Base-by-base conservation (phyloP, 2,797 vertebrate species). In the Bucorvus abyssinicus region DNA sequence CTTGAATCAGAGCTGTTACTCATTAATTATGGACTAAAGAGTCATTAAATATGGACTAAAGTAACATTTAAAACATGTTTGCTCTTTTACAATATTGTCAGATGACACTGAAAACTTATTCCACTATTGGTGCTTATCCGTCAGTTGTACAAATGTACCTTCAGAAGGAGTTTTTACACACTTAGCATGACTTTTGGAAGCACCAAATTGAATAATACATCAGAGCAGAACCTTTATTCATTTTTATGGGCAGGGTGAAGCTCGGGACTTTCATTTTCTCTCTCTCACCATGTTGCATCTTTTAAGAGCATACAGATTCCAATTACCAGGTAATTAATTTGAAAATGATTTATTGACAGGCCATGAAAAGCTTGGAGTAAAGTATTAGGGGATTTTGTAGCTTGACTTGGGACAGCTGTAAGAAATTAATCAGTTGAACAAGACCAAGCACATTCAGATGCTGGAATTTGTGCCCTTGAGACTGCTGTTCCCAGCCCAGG, bases 401-500 rank as follows among this genome's bases (percentile, higher is more conserved):
- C 79, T 70, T 69, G 17, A 61, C 70, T 91, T 74, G 74, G 77
- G 91, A 86, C 91, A 91, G 83, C 73, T 93, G 89, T 79, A 93
- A 79, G 91, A 93, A 97, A 96, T 96, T 92, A 96, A 96, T 96
- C 85, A 73, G 95, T 30, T 82, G 89, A 94, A 97, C 94, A 96
- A 97, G 95, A 96, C 95, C 94, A 96, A 96, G 94, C 95, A 96
- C 94, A 97, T 97, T 95, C 94, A 96, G 80, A 49, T 12, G 6
- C 63, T 96, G 95, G 95, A 96, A 97, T 97, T 95, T 92, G 95
- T 95, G 96, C 96, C 96, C 95, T 96, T 97, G 95, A 96, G 94
- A 95, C 89, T 93, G 95, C 90, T 95, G 95, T 95, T 97, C 96
- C 95, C 94, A 94, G 94, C 63, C 88, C 93, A 86, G 55, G 94